A percentile compares a stretch with the other conserved stretches of the same genome.
Conservation (phyloP, 2,797 vertebrate species). For the Anguilla pacifica region DNA sequence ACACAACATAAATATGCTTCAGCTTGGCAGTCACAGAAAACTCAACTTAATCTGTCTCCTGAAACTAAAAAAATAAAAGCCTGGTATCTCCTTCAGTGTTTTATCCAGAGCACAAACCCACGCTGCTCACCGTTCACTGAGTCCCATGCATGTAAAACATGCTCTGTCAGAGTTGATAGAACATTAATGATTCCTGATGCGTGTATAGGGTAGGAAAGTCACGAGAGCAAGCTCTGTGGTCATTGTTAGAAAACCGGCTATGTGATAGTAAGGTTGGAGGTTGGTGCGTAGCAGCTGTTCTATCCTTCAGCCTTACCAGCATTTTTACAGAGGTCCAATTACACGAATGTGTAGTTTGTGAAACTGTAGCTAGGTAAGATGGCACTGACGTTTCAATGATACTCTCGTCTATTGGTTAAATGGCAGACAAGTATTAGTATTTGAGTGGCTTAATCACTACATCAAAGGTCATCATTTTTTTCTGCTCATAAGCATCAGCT, state of each 20-base stretch:
- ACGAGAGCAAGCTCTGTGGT: background rate
- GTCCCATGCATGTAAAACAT: background rate
- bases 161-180: background rate
- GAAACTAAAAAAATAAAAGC: conserved; percentile 33
- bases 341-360: background rate
- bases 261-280: background rate
- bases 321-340: background rate
- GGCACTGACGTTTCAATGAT: background rate
- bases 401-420: too few species aligned
- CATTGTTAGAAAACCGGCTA: background rate
- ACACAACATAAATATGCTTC: conserved; percentile 40
- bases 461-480: background rate
- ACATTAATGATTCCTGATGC: background rate
- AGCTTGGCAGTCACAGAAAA: conserved; percentile 44
- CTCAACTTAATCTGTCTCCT: conserved; percentile 49
- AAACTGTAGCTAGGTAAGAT: background rate
- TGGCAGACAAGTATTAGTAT: background rate
- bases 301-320: background rate
- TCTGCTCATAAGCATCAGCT: background rate
- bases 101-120: conserved; percentile 44
- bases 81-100: conserved; percentile 48
- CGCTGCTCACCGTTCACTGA: background rate
- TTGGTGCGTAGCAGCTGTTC: background rate
- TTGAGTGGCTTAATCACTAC: background rate
- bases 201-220: background rate